A percentile compares a stretch with the other conserved stretches of the same genome.
These are phyloP conservation scores for Petromus typicus DNA, from an alignment of 2,113 vertebrate species.

Conservation along the genomic window DNA sequence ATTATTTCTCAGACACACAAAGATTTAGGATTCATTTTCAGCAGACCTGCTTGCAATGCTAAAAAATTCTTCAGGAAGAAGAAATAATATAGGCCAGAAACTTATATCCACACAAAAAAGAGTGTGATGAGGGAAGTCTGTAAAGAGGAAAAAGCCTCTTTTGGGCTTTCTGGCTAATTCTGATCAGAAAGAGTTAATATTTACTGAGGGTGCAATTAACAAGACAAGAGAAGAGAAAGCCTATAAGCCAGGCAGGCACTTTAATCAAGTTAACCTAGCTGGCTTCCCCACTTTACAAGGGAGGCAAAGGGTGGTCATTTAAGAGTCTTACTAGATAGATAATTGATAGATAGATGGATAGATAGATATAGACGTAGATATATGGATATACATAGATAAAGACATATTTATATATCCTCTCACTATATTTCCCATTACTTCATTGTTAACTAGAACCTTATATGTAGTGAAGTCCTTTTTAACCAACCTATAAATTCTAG, in stretches of 20 bases:
- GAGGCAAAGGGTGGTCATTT: not conserved
- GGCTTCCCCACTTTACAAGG: not conserved
- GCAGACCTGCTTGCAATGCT: not conserved
- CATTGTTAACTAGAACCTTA: not conserved
- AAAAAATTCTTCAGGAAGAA: conserved; percentile 9
- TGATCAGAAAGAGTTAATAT: not conserved
- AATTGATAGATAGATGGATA: not conserved
- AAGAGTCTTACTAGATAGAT: not conserved
- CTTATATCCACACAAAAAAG: not conserved
- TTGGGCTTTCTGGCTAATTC: not conserved
- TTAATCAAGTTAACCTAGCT: not conserved
- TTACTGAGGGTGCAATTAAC: not conserved
- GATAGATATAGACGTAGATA: not conserved
- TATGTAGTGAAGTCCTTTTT: not conserved
- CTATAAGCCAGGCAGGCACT: not conserved
- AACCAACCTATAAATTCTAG: not conserved
- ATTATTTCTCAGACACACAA: not conserved
- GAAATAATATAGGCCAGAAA: not conserved
- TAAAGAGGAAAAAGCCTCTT: not conserved
- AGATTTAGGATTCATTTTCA: not conserved
- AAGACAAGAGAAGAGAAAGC: not conserved
- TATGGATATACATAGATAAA: not conserved
- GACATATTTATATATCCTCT: not conserved
- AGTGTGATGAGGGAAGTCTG: not conserved
- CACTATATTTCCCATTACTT: not conserved